Conservation (phyloP, 1,140 invertebrate genomes). For the Heterodera schachtii region DNA sequence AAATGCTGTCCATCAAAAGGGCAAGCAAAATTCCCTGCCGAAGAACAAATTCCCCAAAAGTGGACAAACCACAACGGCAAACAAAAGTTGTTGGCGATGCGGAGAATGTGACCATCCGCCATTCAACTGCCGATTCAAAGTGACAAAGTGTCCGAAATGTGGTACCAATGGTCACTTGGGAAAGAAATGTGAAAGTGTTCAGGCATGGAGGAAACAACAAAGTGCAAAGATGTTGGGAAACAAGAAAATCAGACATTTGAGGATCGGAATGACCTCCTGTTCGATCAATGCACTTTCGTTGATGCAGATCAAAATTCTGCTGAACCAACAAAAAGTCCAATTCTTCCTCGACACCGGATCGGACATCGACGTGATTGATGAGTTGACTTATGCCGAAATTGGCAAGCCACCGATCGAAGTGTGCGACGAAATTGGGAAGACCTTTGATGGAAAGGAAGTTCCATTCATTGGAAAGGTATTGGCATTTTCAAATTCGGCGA, state of each 20-base stretch:
- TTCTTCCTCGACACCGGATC: not conserved
- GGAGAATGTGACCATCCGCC: not conserved
- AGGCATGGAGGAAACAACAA: not conserved
- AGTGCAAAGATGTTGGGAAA: not conserved
- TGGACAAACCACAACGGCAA: not conserved
- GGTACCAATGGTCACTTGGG: not conserved
- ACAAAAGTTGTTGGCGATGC: not conserved
- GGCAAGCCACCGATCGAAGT: not conserved
- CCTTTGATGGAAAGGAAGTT: not conserved
- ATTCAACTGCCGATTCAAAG: not conserved
- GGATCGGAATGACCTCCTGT: not conserved
- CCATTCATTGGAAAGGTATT: not conserved
- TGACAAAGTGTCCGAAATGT: not conserved
- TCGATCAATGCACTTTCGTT: not conserved
- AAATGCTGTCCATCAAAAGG: not conserved
- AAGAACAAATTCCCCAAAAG: too few relatives aligned
- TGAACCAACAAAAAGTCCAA: not conserved
- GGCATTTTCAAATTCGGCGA: not conserved
- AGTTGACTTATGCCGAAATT: not conserved
- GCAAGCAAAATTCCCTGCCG: too few relatives aligned
- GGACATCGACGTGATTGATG: not conserved
- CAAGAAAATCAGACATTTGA: not conserved
- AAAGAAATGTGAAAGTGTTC: not conserved
- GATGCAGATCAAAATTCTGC: not conserved
- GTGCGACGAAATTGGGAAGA: not conserved